phyloP scores from a whole-genome alignment of 2,113 vertebrate genomes.

The Circaetus cinerascens region DNA sequence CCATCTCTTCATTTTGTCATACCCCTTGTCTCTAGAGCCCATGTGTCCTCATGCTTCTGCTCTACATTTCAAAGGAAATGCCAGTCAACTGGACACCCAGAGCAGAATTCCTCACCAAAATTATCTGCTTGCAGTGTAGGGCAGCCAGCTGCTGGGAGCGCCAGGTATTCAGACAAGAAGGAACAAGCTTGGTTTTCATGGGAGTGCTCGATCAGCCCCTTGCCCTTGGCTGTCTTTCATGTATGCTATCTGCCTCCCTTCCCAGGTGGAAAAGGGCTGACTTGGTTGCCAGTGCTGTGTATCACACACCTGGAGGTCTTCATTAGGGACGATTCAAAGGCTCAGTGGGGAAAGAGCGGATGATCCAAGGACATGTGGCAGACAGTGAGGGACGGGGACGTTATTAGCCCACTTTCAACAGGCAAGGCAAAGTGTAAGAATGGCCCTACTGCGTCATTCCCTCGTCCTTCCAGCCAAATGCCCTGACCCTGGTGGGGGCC shows the following conservation, averaged over 20 bases:
- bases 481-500: background rate
- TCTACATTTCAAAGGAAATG: background rate
- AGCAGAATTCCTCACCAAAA: slow-evolving; percentile 7
- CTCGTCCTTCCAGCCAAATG: background rate
- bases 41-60: background rate
- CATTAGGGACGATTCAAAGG: background rate
- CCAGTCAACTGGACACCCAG: background rate
- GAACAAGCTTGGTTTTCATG: slow-evolving; percentile 1
- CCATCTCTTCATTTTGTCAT: background rate
- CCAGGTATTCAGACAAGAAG: slow-evolving; percentile 14
- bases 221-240: background rate
- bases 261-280: background rate
- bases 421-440: background rate
- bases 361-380: background rate
- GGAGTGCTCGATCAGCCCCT: slow-evolving; percentile 7
- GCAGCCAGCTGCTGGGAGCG: background rate
- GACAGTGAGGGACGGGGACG: background rate
- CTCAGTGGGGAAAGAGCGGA: background rate
- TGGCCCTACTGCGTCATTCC: background rate
- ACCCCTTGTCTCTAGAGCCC: background rate
- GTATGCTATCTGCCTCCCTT: background rate
- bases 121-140: background rate
- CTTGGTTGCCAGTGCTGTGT: background rate
- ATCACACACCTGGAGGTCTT: accelerated
- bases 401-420: background rate